Evolutionary conservation across 2,113 vertebrate species (phyloP).

Genomic region (Lophotis ruficrista): DNA sequence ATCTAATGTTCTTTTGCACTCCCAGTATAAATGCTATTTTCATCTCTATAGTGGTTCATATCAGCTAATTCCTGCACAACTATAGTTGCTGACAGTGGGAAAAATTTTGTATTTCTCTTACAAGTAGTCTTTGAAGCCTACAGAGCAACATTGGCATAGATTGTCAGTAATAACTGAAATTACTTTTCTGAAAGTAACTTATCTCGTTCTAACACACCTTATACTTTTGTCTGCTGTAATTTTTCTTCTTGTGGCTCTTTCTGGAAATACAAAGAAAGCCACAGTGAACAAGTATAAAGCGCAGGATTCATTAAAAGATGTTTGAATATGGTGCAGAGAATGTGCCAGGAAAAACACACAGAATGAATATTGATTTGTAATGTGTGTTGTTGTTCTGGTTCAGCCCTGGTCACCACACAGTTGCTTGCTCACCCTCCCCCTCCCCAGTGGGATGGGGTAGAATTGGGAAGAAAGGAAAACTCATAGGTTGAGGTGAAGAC

Average conservation of each 20-base stretch:
- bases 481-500: too few species aligned
- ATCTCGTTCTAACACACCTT: slow-evolving; percentile 48
- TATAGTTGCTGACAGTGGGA: slow-evolving; percentile 9
- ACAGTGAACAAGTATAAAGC: neutral
- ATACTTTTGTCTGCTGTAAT: slow-evolving; percentile 16
- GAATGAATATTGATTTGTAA: slow-evolving; percentile 9
- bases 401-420: too few species aligned
- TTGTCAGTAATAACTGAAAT: slow-evolving; percentile 33
- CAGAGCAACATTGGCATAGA: neutral
- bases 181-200: slow-evolving; percentile 34
- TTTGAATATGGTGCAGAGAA: neutral
- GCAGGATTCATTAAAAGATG: slow-evolving; percentile 5
- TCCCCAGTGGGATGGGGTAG: too few species aligned
- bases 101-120: slow-evolving; percentile 13
- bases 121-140: slow-evolving; percentile 30
- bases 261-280: slow-evolving; percentile 3
- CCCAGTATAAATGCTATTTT: neutral
- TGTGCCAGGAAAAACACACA: neutral
- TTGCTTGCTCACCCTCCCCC: too few species aligned
- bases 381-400: neutral
- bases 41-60: neutral
- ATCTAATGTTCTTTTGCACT: neutral
- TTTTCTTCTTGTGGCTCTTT: neutral
- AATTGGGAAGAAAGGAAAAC: too few species aligned
- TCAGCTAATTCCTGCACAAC: slow-evolving; percentile 17